These are phyloP conservation scores for Muntiacus reevesi DNA, from an alignment of 2,113 vertebrate genomes.

Conservation along the genomic window DNA sequence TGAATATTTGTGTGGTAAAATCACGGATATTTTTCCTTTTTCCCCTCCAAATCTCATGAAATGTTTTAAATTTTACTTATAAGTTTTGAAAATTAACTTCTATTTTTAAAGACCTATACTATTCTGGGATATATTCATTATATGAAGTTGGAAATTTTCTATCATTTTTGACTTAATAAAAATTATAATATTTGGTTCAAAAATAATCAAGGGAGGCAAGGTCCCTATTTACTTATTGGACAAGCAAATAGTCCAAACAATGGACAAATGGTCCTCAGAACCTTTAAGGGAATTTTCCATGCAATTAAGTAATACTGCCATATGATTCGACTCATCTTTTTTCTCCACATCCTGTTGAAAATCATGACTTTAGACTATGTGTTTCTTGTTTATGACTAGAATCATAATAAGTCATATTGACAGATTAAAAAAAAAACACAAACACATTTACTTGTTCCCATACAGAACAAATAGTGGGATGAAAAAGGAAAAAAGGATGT, in stretches of 20 bases:
- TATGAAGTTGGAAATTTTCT: background rate
- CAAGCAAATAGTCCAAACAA: background rate
- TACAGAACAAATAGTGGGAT: background rate
- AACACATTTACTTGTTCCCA: background rate
- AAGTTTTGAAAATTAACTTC: background rate
- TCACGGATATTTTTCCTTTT: background rate
- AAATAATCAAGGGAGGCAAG: background rate
- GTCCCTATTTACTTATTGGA: background rate
- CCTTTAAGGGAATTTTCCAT: background rate
- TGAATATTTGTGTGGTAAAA: background rate
- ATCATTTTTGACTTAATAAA: background rate
- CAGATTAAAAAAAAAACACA: background rate
- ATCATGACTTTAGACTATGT: background rate
- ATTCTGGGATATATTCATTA: background rate
- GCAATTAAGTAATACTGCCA: background rate
- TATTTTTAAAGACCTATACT: background rate
- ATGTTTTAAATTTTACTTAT: conserved; percentile 19
- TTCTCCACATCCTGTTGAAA: background rate
- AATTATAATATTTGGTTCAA: background rate
- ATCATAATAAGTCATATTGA: background rate
- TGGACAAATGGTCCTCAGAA: background rate
- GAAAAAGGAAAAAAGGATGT: background rate
- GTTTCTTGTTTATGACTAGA: background rate
- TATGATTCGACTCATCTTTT: background rate
- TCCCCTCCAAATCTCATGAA: background rate